Evolutionary conservation across 2,113 vertebrate genomes (phyloP), one percentile per base, ranked within the genome.

Genomic region (Melanotaenia duboulayi): DNA sequence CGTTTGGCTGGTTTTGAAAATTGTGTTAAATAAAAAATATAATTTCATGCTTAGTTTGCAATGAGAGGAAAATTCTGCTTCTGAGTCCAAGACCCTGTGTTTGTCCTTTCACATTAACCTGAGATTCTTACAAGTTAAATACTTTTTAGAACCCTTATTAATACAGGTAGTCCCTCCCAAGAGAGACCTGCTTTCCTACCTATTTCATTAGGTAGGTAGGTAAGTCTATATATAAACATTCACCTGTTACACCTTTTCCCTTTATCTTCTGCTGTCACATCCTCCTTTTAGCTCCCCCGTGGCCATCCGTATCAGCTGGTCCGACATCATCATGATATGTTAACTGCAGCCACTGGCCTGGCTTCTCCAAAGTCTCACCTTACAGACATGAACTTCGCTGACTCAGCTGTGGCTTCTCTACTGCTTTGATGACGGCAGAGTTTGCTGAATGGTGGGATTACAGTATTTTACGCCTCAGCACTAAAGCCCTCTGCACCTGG

Each of bases 401-500:
- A 80, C 40, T 77, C 69, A 74, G 69, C 65, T 7, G 32, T 42
- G 39, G 23, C 67, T 11, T 48, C 48, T 22, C 60, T 56, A 28
- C 54, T 23, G 24, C 57, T 61, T 20, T 72, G 78, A 71, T 61
- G 62, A 67, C 32, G 62, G 44, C 28, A 20, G 11, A 11, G 37
- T 28, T 51, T 54, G n/a, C 63, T 65, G 51, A 39, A 14, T 37
- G 46, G 42, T 24, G 61, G 23, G 70, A 80, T 71, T 74, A 65
- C 48, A 54, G 58, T 2, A 42, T 62, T 80, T 63, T 37, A 62
- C 32, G 65, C 44, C 58, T 82, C 68, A 48, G 73, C 71, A 73
- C 59, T 76, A 61, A 79, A 65, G 40, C 50, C 51, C 54, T 58
- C 65, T 66, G 64, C 28, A 66, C 64, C 73, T 80, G 72, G 25